These are phyloP conservation scores for Anas georgica DNA, from an alignment of 2,797 vertebrate species.

Conservation along the genomic window DNA sequence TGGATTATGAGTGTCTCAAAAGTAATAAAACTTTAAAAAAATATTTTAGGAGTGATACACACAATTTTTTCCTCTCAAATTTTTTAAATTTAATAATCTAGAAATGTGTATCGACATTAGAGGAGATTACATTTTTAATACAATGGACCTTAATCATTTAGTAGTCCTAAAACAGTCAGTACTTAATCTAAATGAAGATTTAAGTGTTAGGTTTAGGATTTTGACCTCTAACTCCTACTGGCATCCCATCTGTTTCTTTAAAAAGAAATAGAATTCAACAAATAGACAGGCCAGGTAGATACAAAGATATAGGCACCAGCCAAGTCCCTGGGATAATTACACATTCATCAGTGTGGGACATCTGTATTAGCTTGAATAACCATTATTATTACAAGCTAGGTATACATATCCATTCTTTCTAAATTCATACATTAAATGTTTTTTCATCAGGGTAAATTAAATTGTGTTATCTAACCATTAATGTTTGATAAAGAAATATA, in stretches of 20 bases:
- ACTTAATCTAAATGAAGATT: background rate
- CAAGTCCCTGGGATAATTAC: background rate
- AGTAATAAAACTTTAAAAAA: background rate
- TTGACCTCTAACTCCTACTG: background rate
- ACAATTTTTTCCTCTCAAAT: background rate
- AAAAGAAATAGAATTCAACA: background rate
- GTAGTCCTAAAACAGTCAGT: background rate
- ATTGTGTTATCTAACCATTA: background rate
- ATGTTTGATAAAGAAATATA: background rate
- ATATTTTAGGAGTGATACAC: background rate
- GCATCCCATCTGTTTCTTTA: background rate
- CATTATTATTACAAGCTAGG: no score
- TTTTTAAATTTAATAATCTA: background rate
- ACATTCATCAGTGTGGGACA: background rate
- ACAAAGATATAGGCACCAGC: background rate
- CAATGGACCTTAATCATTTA: background rate
- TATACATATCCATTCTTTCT: background rate
- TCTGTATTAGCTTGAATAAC: background rate
- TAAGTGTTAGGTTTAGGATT: background rate
- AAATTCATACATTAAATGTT: background rate
- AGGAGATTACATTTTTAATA: background rate
- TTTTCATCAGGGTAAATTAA: background rate
- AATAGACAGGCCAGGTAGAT: background rate
- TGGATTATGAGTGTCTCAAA: conserved; percentile 25
- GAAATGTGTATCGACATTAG: background rate